Evolutionary conservation across 2,888 invertebrate genomes (phyloP).

Genomic region (Pammene fasciana): DNA sequence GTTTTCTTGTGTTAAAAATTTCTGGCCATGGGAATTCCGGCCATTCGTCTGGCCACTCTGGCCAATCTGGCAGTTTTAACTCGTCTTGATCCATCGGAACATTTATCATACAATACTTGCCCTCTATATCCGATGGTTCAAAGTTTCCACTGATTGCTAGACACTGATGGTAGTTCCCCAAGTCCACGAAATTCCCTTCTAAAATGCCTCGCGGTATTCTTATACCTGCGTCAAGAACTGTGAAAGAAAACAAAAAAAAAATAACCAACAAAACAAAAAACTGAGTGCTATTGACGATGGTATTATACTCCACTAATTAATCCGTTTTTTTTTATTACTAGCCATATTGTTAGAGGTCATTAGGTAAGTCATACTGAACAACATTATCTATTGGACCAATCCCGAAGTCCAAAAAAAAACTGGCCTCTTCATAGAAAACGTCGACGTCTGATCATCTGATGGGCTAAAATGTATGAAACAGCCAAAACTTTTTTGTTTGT

Average conservation of each 20-base stretch:
- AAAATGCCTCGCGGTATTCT: conserved; percentile 30
- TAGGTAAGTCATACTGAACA: no score
- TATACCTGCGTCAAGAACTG: conserved; percentile 16
- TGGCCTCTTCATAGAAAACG: no score
- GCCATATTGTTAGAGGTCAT: no score
- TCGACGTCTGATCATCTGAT: no score
- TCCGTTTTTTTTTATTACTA: no score
- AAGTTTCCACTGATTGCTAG: conserved; percentile 52
- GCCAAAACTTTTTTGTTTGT: no score
- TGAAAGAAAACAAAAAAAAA: not conserved
- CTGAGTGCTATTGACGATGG: no score
- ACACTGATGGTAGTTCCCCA: conserved; percentile 65
- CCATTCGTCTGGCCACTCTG: conserved; percentile 41
- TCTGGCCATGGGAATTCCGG: conserved; percentile 46
- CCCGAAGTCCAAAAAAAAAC: no score
- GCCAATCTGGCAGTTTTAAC: conserved; percentile 46
- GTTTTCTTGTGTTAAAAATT: conserved; percentile 19
- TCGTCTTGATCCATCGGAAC: conserved; percentile 54
- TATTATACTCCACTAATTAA: no score
- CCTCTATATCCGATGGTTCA: conserved; percentile 55
- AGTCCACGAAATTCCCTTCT: conserved; percentile 56
- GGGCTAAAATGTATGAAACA: no score
- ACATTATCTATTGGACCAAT: no score
- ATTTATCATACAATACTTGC: conserved; percentile 65
- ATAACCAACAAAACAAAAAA: not conserved